phyloP scores from a whole-genome alignment of 2,113 vertebrate genomes.

The Labrus mixtus region DNA sequence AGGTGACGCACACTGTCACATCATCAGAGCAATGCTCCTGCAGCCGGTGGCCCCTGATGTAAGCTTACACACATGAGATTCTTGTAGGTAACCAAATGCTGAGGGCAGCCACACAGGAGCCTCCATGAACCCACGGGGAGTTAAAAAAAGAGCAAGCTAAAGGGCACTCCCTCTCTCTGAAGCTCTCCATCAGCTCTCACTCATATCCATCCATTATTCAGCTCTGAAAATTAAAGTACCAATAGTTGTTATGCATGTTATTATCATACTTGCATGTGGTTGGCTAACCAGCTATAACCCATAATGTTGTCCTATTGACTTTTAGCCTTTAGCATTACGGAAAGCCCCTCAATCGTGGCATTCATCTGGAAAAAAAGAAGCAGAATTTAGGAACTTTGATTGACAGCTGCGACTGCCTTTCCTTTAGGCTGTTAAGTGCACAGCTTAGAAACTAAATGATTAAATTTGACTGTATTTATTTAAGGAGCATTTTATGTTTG shows the following conservation, averaged over 20 bases:
- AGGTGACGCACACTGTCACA: constrained; percentile 56
- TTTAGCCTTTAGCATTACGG: neutral
- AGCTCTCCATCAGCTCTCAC: constrained; percentile 15
- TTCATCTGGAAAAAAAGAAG: neutral
- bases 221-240: neutral
- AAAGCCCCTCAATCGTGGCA: neutral
- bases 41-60: constrained; percentile 61
- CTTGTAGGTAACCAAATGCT: constrained; percentile 62
- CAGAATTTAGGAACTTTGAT: neutral
- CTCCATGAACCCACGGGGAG: constrained; percentile 40
- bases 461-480: no score
- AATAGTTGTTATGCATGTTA: neutral
- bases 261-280: neutral
- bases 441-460: neutral
- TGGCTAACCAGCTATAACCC: neutral
- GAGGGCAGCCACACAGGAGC: constrained; percentile 53
- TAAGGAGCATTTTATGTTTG: no score
- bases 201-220: neutral
- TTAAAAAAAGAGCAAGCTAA: constrained; percentile 69
- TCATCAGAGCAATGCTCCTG: constrained; percentile 44
- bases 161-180: constrained; percentile 45
- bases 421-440: neutral
- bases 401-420: neutral
- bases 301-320: neutral
- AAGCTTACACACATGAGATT: constrained; percentile 64